phyloP scores from a whole-genome alignment of 2,888 invertebrate genomes.

The Catocala sponsa region DNA sequence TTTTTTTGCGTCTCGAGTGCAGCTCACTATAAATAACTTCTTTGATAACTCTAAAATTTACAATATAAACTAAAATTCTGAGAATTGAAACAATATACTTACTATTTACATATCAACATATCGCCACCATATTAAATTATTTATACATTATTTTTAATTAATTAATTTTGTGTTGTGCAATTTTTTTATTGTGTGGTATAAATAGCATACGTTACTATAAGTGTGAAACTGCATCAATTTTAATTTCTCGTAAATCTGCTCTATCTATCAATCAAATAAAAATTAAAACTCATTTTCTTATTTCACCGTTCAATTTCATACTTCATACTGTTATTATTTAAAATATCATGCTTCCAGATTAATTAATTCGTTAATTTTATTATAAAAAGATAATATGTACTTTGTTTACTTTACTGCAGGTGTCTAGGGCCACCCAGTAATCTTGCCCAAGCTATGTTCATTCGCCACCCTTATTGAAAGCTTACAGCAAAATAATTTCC shows the following conservation, averaged over 20 bases:
- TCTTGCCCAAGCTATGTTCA: too few species aligned
- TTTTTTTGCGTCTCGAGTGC: slow-evolving; percentile 69
- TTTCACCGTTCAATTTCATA: too few species aligned
- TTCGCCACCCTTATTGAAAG: too few species aligned
- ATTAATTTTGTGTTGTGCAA: slow-evolving; percentile 32
- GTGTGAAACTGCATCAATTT: slow-evolving; percentile 43
- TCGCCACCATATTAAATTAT: slow-evolving; percentile 51
- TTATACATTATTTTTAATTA: slow-evolving; percentile 36
- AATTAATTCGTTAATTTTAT: too few species aligned
- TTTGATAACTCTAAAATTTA: slow-evolving; percentile 64
- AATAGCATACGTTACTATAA: slow-evolving; percentile 20
- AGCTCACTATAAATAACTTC: slow-evolving; percentile 69
- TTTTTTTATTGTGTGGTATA: slow-evolving; percentile 31
- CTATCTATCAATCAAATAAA: too few species aligned
- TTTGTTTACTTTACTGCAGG: too few species aligned
- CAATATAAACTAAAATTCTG: slow-evolving; percentile 55
- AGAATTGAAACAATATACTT: slow-evolving; percentile 55
- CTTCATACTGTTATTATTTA: too few species aligned
- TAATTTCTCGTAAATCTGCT: background rate
- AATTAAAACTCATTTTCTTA: background rate
- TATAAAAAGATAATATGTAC: too few species aligned
- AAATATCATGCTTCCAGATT: too few species aligned
- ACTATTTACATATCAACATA: slow-evolving; percentile 70
- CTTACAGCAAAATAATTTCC: too few species aligned
- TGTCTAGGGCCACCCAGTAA: too few species aligned